Evolutionary conservation across 2,113 vertebrate species (phyloP).

Genomic region (Sinocyclocheilus anophthalmus): DNA sequence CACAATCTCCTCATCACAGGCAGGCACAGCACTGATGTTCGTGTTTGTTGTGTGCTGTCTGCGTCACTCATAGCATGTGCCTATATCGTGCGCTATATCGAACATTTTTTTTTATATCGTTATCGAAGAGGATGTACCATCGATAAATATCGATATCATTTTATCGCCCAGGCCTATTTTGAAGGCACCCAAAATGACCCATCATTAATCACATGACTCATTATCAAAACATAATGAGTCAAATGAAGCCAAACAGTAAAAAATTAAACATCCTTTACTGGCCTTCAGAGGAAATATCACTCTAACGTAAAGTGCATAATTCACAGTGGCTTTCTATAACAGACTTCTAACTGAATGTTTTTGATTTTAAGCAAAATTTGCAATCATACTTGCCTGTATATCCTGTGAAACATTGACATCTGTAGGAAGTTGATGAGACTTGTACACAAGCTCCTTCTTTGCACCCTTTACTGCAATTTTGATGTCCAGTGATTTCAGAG

Average conservation of each 20-base stretch:
- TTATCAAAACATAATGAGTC: slow-evolving; percentile 48
- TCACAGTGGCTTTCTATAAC: not conserved
- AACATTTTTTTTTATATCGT: no score
- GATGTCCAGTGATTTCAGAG: slow-evolving; percentile 76
- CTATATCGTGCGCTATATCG: no score
- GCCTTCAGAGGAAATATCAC: slow-evolving; percentile 22
- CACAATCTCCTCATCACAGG: no score
- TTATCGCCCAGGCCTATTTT: not conserved
- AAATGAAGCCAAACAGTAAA: slow-evolving; percentile 32
- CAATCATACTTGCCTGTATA: slow-evolving; percentile 75
- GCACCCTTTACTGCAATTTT: slow-evolving; percentile 74
- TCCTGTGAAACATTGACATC: slow-evolving; percentile 72
- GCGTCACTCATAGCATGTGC: no score
- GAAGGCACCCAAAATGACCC: slow-evolving; percentile 38
- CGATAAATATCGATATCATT: no score
- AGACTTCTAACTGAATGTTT: not conserved
- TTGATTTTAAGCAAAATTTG: not conserved
- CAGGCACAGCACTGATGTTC: no score
- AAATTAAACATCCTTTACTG: slow-evolving; percentile 35
- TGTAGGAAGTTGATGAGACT: slow-evolving; percentile 71
- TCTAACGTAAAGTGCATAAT: slow-evolving; percentile 23
- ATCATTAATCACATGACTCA: slow-evolving; percentile 45
- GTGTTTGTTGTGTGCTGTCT: no score
- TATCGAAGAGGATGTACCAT: no score
- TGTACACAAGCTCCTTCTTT: slow-evolving; percentile 73